phyloP scores from a whole-genome alignment of 2,888 invertebrate genomes.

The Pollenia labialis region DNA sequence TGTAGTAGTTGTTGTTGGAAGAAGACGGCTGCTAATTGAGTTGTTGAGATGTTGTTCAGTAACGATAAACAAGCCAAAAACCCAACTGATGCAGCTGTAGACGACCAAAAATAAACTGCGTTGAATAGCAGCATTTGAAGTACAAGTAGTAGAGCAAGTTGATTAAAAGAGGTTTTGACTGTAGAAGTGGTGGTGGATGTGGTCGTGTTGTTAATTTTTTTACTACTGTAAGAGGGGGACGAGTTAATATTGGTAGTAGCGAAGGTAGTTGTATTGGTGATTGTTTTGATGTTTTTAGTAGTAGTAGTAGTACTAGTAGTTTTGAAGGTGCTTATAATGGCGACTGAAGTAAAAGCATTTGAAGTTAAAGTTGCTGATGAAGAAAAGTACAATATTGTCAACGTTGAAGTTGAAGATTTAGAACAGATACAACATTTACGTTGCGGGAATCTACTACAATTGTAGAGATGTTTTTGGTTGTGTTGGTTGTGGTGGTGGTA shows the following conservation, averaged over 20 bases:
- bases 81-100: constrained; percentile 65
- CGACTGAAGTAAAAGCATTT: constrained; percentile 72
- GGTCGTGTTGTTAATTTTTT: constrained; percentile 67
- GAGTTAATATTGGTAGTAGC: constrained; percentile 60
- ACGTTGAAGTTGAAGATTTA: constrained; percentile 64
- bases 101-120: constrained; percentile 65
- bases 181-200: constrained; percentile 62
- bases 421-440: constrained; percentile 62
- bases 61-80: constrained; percentile 68
- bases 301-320: constrained; percentile 72
- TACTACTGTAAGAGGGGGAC: constrained; percentile 68
- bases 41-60: constrained; percentile 67
- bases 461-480: constrained; percentile 71
- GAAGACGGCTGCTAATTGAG: constrained; percentile 64
- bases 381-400: constrained; percentile 59
- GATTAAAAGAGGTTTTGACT: constrained; percentile 56
- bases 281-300: constrained; percentile 72
- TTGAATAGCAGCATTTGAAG: constrained; percentile 61
- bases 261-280: constrained; percentile 72
- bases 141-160: constrained; percentile 61
- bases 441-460: constrained; percentile 69
- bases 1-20: constrained; percentile 52
- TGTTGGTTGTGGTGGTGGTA: constrained; percentile 73
- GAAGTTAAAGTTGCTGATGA: constrained; percentile 72
- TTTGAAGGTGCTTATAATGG: constrained; percentile 67